Evolutionary conservation across 2,113 vertebrate species (phyloP), one percentile per base, ranked within the genome.

Genomic region (Triplophysa rosa): DNA sequence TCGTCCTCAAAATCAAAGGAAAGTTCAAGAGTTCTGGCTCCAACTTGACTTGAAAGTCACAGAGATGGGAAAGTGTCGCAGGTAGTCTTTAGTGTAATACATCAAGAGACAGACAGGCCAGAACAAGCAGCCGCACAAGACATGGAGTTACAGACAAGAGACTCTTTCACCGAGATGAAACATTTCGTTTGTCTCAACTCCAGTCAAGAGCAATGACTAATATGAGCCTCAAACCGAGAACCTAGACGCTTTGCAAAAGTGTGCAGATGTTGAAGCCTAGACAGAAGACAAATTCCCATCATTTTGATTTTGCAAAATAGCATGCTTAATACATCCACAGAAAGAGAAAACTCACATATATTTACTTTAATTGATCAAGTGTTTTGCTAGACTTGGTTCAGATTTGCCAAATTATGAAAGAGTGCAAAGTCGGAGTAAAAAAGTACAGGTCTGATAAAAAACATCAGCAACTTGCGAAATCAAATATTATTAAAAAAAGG

Each of bases 31-130:
- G 37, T 16, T 79, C 67, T 49, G 67, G 12, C 29, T 69, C 54
- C 67, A 49, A 52, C 77, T 49, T 62, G 58, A 70, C 77, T 62
- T 65, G n/a, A 63, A 70, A 79, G 77, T 49, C 56, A 26, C 16
- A 61, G 67, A 79, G 67, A 79, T 13, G 77, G n/a, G 66, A 61
- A 79, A 9, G 66, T 69, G 77, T 69, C 65, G 42, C 77, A 62
- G 66, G 66, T 45, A 61, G 71, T 74, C 33, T 74, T 61, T 74
- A 40, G 71, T 59, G 66, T 69, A 79, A 79, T 79, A 47, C 58
- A 79, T 79, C 77, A 79, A 62, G 54, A 12, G 67, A 70, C 66
- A 79, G 67, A 23, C 45, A 21, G 66, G 67, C 56, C 67, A 52
- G 67, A 79, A 74, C 71, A 63, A 47, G 67, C 77, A 21, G 21